Conservation (phyloP, 2,113 vertebrate genomes). For the Piliocolobus tephrosceles region DNA sequence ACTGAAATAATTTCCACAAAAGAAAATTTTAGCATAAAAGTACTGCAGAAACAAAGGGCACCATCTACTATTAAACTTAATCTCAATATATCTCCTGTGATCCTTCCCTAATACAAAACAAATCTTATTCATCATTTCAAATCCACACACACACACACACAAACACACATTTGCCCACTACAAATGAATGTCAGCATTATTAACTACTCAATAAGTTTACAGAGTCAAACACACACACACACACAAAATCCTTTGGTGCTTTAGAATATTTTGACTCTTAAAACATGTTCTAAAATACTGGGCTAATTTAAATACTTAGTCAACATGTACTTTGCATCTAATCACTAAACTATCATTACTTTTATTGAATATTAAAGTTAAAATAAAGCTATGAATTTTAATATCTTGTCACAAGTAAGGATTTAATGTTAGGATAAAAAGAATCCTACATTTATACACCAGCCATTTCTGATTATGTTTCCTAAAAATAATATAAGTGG, state of each 20-base stretch:
- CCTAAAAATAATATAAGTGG: neutral
- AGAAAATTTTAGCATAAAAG: constrained; percentile 28
- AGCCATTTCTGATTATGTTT: constrained; percentile 19
- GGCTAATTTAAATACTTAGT: constrained; percentile 40
- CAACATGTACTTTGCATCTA: constrained; percentile 27
- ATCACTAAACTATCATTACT: neutral
- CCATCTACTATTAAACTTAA: constrained; percentile 30
- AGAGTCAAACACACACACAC: neutral
- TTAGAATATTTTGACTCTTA: constrained; percentile 27
- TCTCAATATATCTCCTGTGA: neutral
- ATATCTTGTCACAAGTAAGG: neutral
- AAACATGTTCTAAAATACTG: constrained; percentile 43
- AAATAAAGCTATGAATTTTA: constrained; percentile 34
- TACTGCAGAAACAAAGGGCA: constrained; percentile 24
- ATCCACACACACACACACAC: neutral
- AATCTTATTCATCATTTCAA: constrained; percentile 15
- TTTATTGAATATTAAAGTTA: constrained; percentile 33
- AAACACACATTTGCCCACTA: neutral
- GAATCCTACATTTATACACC: neutral
- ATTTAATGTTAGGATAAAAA: constrained; percentile 27
- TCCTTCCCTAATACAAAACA: constrained; percentile 1
- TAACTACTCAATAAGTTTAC: constrained; percentile 13
- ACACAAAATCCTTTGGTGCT: neutral
- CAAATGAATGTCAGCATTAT: constrained; percentile 20
- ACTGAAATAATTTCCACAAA: constrained; percentile 19